phyloP scores from a whole-genome alignment of 2,797 vertebrate species.

The Pseudochaenichthys georgianus region DNA sequence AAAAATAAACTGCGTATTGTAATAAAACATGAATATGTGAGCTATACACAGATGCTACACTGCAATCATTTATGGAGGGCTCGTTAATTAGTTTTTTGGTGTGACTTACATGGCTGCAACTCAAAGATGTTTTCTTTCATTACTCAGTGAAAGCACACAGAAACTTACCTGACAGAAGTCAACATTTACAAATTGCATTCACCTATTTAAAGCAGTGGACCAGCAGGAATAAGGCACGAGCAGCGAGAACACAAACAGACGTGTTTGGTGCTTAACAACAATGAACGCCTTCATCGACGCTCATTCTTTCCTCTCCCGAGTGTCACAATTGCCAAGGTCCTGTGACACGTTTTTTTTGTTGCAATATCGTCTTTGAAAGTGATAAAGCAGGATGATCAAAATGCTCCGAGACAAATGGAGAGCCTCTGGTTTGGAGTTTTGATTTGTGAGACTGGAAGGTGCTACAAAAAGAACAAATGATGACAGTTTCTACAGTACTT shows the following conservation, averaged over 20 bases:
- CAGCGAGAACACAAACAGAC: conserved; percentile 67
- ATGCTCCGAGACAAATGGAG: conserved; percentile 74
- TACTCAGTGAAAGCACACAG: conserved; percentile 31
- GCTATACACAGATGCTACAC: too few relatives aligned
- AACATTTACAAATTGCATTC: conserved; percentile 75
- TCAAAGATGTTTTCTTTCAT: conserved; percentile 29
- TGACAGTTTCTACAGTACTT: conserved; percentile 67
- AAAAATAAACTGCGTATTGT: too few relatives aligned
- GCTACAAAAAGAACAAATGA: conserved; percentile 68
- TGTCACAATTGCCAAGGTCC: conserved; percentile 66
- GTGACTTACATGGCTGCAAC: conserved; percentile 18
- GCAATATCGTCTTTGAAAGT: conserved; percentile 73
- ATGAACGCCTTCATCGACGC: conserved; percentile 57
- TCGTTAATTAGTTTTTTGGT: not conserved
- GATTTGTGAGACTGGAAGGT: conserved; percentile 77
- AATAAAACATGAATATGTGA: too few relatives aligned
- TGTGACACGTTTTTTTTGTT: conserved; percentile 58
- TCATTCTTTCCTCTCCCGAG: conserved; percentile 56
- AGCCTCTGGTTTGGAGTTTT: conserved; percentile 78
- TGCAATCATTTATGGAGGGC: conserved; percentile 4
- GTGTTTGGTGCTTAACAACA: conserved; percentile 66
- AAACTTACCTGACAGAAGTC: conserved; percentile 68
- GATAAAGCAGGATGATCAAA: conserved; percentile 79
- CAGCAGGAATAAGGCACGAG: conserved; percentile 56
- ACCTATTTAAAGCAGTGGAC: conserved; percentile 62